Evolutionary conservation across 1,140 invertebrate species (phyloP).

Genomic region (Pseudomyrmex flavicornis): DNA sequence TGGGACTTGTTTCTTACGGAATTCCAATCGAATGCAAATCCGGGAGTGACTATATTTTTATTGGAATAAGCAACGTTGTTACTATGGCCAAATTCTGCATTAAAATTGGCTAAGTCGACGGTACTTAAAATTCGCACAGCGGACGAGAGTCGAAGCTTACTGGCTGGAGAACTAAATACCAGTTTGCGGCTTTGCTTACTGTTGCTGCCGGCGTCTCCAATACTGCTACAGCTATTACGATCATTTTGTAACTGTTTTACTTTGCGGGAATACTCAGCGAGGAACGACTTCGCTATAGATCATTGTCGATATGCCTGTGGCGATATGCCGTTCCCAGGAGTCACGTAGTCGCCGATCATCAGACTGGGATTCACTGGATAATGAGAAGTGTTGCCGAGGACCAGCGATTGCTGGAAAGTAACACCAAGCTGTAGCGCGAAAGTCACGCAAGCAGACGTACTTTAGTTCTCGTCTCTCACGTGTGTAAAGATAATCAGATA

Average conservation of each 20-base stretch:
- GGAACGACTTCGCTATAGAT: conserved; percentile 78
- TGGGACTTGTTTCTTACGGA: conserved; percentile 69
- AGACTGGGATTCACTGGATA: conserved; percentile 91
- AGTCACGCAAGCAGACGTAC: conserved; percentile 81
- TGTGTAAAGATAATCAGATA: conserved; percentile 12
- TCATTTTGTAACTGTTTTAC: conserved; percentile 72
- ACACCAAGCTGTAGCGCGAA: conserved; percentile 85
- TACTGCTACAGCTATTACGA: conserved; percentile 54
- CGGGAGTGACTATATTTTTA: conserved; percentile 49
- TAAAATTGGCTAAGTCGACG: conserved; percentile 64
- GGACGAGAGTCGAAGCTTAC: conserved; percentile 78
- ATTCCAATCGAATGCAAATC: conserved; percentile 66
- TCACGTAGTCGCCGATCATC: conserved; percentile 93
- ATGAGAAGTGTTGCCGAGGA: conserved; percentile 87
- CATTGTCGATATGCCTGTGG: conserved; percentile 85
- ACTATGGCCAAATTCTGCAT: conserved; percentile 49
- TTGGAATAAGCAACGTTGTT: conserved; percentile 46
- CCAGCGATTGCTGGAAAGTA: conserved; percentile 87
- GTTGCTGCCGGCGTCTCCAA: conserved; percentile 55
- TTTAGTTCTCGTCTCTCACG: conserved; percentile 79
- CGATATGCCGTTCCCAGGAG: conserved; percentile 86
- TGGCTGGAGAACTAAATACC: conserved; percentile 77
- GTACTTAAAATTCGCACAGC: conserved; percentile 74
- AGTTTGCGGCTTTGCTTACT: conserved; percentile 78
- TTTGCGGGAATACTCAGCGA: conserved; percentile 72